phyloP scores from a whole-genome alignment of 2,888 invertebrate genomes.

The Cephus rjabovi region DNA sequence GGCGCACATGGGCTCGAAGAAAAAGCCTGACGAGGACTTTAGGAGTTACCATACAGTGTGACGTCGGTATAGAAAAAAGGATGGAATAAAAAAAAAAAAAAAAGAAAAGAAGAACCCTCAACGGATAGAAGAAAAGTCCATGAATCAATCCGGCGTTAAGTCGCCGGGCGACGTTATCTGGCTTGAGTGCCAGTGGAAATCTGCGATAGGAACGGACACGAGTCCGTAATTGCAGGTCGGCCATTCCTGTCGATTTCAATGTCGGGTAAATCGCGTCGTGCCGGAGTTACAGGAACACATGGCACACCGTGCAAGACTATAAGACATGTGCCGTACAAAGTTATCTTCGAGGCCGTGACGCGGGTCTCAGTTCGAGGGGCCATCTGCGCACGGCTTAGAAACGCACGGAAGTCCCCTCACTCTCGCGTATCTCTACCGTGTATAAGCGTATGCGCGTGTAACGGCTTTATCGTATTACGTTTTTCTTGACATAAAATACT shows the following conservation, averaged over 20 bases:
- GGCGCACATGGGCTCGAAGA: background rate
- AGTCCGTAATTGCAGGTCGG: background rate
- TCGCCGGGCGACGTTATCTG: background rate
- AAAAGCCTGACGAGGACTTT: conserved; percentile 11
- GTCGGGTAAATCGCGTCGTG: background rate
- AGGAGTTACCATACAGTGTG: conserved; percentile 10
- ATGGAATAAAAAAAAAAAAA: conserved; percentile 5
- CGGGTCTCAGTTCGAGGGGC: background rate
- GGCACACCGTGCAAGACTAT: background rate
- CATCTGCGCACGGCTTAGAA: background rate
- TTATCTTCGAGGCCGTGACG: background rate
- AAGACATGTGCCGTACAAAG: background rate
- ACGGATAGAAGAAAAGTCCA: background rate
- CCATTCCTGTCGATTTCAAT: background rate
- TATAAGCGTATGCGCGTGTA: background rate
- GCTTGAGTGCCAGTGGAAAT: background rate
- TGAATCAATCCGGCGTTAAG: background rate
- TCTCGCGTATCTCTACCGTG: background rate
- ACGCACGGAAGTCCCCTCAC: background rate
- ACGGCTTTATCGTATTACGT: background rate
- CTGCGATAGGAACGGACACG: background rate
- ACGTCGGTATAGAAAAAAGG: conserved; percentile 15
- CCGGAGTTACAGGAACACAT: background rate
- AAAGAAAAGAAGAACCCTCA: background rate
- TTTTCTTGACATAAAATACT: background rate